Percentiles rank a stretch among this genome's conserved stretches.
Conservation (phyloP, 2,888 invertebrate genomes). For the Dryomyza anilis region DNA sequence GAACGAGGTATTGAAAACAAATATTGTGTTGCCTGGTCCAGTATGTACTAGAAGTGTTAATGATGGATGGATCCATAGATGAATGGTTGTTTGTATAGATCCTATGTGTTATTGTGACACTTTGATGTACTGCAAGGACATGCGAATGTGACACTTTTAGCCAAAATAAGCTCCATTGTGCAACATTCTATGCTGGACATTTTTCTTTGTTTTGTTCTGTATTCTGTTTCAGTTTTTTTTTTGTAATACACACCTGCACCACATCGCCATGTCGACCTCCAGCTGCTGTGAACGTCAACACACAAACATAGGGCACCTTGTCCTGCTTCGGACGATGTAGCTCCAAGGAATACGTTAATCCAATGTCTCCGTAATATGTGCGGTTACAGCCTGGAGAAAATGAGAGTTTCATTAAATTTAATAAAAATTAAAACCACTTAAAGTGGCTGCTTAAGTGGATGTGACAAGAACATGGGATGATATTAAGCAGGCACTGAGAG, state of each 20-base stretch:
- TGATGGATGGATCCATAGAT: too few species aligned
- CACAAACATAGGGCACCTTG: slow-evolving; percentile 84
- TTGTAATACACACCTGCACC: slow-evolving; percentile 73
- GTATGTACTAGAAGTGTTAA: too few species aligned
- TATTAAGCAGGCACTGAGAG: too few species aligned
- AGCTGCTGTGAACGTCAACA: slow-evolving; percentile 83
- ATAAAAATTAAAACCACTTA: neutral
- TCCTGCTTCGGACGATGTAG: slow-evolving; percentile 85
- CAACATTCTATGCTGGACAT: neutral
- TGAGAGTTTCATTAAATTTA: slow-evolving; percentile 18
- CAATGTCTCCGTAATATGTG: slow-evolving; percentile 88
- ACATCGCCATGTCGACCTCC: slow-evolving; percentile 84
- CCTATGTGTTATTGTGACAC: too few species aligned
- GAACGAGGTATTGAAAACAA: too few species aligned
- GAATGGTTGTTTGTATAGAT: too few species aligned
- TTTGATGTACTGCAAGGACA: too few species aligned
- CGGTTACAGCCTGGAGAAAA: slow-evolving; percentile 71
- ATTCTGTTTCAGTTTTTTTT: too few species aligned
- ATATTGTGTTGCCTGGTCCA: too few species aligned
- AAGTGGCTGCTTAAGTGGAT: slow-evolving; percentile 11
- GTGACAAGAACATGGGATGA: slow-evolving; percentile 7
- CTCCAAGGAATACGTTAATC: slow-evolving; percentile 84
- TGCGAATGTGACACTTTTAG: neutral
- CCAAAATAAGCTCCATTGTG: neutral
- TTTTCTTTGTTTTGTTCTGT: too few species aligned